Evolutionary conservation across 2,113 vertebrate genomes (phyloP), one percentile per base, ranked within the genome.

Genomic region (Periophthalmodon schlosseri): DNA sequence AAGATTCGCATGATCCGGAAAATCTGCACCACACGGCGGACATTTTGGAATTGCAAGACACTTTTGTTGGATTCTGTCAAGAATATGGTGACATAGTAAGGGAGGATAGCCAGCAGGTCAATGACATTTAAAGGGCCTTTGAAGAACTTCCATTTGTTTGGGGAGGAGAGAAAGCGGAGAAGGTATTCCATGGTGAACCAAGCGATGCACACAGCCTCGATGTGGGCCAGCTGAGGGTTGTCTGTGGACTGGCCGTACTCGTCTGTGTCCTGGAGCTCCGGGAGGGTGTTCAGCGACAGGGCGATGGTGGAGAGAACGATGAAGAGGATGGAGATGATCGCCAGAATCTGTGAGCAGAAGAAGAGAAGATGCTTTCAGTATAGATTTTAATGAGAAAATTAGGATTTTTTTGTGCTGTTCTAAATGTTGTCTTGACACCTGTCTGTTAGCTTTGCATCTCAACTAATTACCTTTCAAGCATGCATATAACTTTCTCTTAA

Each of bases 101-200:
- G 98, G 82, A 99, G 84, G 83, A 99, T 99, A 78, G 98, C 98
- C 88, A 99, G 80, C 86, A 99, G 90, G 91, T 99, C 98, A 18
- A 99, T 99, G 72, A 98, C 96, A 0, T 99, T 99, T 73, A 99
- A 93, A 0, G 97, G 97, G 76, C 98, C 98, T 89, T 99, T 99
- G 86, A 99, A 99, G 90, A 99, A 99, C 89, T 99, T 99, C 98
- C 98, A 99, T 67, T 99, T 99, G 92, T 96, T 99, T 0, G 98
- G 98, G 0, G 98, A 98, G 63, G 98, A 99, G 21, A 99, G 94
- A 91, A 99, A 99, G 2, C 98, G 95, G 73, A 99, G 94, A 60
- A 99, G 93, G 89, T 99, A 99, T 83, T 99, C 98, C 97, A 99
- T 99, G 76, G 98, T 99, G 83, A 99, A 99, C 98, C 98, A 99